phyloP scores from a whole-genome alignment of 2,888 invertebrate species.

The Tachina grossa region DNA sequence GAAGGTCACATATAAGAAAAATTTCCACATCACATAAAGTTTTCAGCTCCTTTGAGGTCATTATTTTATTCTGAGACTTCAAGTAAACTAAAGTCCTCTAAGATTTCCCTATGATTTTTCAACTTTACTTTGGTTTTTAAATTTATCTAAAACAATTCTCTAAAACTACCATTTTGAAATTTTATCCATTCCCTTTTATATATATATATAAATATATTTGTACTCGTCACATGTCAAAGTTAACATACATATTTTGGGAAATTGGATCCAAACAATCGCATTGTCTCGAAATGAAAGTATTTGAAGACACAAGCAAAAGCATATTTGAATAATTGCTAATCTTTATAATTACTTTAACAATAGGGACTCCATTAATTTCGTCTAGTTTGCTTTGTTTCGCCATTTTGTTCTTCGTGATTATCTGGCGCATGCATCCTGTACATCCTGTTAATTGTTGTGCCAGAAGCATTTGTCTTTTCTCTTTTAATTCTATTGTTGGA shows the following conservation, averaged over 20 bases:
- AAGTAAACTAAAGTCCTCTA: background rate
- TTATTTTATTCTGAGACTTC: background rate
- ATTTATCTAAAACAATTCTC: background rate
- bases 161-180: background rate
- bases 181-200: background rate
- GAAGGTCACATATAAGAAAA: too few species aligned
- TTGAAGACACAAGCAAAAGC: conserved; percentile 8
- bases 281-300: conserved; percentile 19
- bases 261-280: conserved; percentile 59
- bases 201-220: too few species aligned
- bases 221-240: conserved; percentile 66
- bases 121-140: background rate
- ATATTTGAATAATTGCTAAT: conserved; percentile 66
- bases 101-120: too few species aligned
- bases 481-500: conserved; percentile 36
- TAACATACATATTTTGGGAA: conserved; percentile 65
- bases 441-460: conserved; percentile 65
- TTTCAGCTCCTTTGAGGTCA: too few species aligned
- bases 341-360: conserved; percentile 49
- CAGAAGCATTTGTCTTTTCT: background rate
- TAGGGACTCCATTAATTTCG: conserved; percentile 38
- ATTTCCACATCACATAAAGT: too few species aligned
- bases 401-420: conserved; percentile 60
- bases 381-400: conserved; percentile 50
- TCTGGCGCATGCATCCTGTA: conserved; percentile 72